Conservation (phyloP, 2,797 vertebrate genomes). For the Arrhamphus sclerolepis region DNA sequence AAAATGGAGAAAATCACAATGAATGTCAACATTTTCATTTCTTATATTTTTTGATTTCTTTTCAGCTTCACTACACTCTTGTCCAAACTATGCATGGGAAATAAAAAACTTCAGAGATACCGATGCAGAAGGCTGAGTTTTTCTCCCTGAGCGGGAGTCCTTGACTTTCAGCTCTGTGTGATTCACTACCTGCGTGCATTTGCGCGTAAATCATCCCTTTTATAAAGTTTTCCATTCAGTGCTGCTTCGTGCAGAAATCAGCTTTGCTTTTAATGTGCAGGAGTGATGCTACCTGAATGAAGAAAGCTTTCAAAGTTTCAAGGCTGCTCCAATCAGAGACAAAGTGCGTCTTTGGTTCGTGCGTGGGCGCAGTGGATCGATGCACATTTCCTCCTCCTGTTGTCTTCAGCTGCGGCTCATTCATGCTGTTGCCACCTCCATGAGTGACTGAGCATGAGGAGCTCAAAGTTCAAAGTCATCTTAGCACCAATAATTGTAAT, state of each 20-base stretch:
- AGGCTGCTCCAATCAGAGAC: slow-evolving; percentile 41
- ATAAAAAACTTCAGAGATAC: slow-evolving; percentile 83
- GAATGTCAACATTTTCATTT: slow-evolving; percentile 77
- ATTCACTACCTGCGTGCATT: background rate
- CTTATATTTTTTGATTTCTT: slow-evolving; percentile 44
- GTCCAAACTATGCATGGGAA: slow-evolving; percentile 90
- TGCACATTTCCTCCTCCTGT: background rate
- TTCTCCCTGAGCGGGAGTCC: slow-evolving; percentile 18
- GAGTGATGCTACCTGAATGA: slow-evolving; percentile 29
- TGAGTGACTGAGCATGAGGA: too few species aligned
- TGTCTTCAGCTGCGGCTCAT: background rate
- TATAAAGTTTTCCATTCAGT: slow-evolving; percentile 13
- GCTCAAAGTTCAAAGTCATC: too few species aligned
- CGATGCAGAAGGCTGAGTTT: slow-evolving; percentile 42
- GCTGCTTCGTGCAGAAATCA: slow-evolving; percentile 22
- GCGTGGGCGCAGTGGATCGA: background rate
- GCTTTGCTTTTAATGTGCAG: slow-evolving; percentile 21
- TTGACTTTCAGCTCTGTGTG: slow-evolving; percentile 23
- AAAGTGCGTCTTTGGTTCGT: slow-evolving; percentile 3
- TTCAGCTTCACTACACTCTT: slow-evolving; percentile 84
- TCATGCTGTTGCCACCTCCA: background rate
- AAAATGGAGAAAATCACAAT: slow-evolving; percentile 70
- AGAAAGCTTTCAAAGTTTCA: slow-evolving; percentile 42
- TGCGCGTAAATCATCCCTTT: slow-evolving; percentile 31
- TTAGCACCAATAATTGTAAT: too few species aligned